A percentile compares a stretch with the other conserved stretches of the same genome.
These are phyloP conservation scores for Chondrilla cf. caribensis DNA, from an alignment of 37 sponge, comb jelly and placozoan species.

Conservation along the genomic window DNA sequence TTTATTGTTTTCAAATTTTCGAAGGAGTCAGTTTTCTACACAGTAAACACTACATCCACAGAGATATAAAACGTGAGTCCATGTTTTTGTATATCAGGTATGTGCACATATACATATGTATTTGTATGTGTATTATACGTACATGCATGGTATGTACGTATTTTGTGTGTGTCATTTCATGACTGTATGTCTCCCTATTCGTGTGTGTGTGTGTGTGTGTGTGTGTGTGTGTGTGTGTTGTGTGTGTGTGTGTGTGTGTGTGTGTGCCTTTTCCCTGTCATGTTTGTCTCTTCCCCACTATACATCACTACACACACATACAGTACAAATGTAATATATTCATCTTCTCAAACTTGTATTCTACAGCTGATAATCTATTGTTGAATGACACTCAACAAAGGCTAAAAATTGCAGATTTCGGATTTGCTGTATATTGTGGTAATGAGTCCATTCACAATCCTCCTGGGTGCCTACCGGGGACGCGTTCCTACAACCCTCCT, in stretches of 20 bases:
- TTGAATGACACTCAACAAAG: constrained; percentile 1
- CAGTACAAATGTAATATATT: too few species aligned
- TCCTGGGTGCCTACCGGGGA: not conserved
- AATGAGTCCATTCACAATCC: not conserved
- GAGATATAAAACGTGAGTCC: constrained; percentile 28
- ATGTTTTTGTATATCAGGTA: too few species aligned
- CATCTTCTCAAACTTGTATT: too few species aligned
- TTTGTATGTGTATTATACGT: too few species aligned
- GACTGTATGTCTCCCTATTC: not conserved
- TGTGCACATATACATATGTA: too few species aligned
- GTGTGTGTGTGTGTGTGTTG: not conserved
- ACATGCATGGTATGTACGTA: not conserved
- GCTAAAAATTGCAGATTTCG: constrained; percentile 13
- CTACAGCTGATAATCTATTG: constrained; percentile 16
- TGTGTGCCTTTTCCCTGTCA: too few species aligned
- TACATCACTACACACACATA: too few species aligned
- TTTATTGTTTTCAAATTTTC: constrained; percentile 16
- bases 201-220: not conserved
- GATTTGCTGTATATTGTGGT: constrained; percentile 8
- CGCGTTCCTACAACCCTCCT: constrained; percentile 8
- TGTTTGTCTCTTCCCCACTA: too few species aligned
- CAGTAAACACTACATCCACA: not conserved
- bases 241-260: too few species aligned
- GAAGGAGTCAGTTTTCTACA: constrained; percentile 10
- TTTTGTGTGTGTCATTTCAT: not conserved